A percentile compares a stretch with the other conserved stretches of the same genome.
Conservation (phyloP, 2,797 vertebrate species). For the Pristis pectinata region DNA sequence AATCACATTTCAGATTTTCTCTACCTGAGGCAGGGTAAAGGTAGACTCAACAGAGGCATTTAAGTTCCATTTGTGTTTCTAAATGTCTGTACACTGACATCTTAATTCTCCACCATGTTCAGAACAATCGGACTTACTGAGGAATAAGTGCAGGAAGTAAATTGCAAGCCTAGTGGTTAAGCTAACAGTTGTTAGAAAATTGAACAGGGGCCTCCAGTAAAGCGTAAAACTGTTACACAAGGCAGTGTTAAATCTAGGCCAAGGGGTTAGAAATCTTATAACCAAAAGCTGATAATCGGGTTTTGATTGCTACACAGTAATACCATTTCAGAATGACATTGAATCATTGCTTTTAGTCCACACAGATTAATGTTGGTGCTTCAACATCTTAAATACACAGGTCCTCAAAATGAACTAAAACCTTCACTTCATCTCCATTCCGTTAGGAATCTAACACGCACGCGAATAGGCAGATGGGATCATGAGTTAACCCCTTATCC, state of each 20-base stretch:
- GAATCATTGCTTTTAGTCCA: slow-evolving; percentile 12
- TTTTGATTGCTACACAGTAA: background rate
- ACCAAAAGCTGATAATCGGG: slow-evolving; percentile 20
- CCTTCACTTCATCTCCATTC: background rate
- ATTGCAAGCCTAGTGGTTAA: slow-evolving; percentile 11
- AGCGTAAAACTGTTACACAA: background rate
- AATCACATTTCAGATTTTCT: background rate
- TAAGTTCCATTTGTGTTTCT: background rate
- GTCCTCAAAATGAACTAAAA: background rate
- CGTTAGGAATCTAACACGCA: background rate
- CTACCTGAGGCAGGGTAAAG: background rate
- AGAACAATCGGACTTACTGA: background rate
- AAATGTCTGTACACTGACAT: background rate
- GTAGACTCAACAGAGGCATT: background rate
- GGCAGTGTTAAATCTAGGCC: slow-evolving; percentile 25
- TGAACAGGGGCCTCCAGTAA: slow-evolving; percentile 2
- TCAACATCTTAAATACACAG: background rate
- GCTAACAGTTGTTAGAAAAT: background rate
- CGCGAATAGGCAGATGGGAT: background rate
- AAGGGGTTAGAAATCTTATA: slow-evolving; percentile 6
- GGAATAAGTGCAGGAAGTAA: background rate
- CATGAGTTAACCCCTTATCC: background rate
- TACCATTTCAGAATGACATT: background rate
- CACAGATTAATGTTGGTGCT: background rate
- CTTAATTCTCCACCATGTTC: background rate